Base-by-base conservation (phyloP, 1,140 invertebrate genomes). In the Zaprionus ornatus region DNA sequence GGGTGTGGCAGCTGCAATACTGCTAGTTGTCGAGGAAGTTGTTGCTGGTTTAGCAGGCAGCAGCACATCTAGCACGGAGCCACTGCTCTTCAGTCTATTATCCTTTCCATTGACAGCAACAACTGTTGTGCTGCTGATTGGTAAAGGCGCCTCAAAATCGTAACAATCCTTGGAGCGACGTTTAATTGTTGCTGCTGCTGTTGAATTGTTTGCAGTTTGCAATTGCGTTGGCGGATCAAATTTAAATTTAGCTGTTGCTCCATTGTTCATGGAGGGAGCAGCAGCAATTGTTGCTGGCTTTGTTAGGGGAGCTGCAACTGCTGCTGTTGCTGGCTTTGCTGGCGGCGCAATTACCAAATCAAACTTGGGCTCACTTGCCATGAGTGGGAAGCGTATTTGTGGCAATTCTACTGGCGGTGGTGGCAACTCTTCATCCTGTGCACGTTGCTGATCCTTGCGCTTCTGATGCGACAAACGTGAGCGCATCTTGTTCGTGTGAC, bases 381-480 rank as follows among this genome's bases (percentile, higher is more conserved):
- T 94, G 42, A 95, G 94, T n/a, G 95, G 94, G 64, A 96, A 93
- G 45, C 93, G 91, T 66, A 95, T 93, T 57, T 93, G 93, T 0
- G 95, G 95, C 55, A 96, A 91, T 77, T 95, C 94, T 2, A 95
- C 91, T 15, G 93, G 85, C 57, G 93, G 91, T 0, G 93, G 86
- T 1, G 92, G 91, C 67, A 93, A 81, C 63, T 94, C 93, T 13
- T 72, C 56, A 6, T 81, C 71, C 12, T 71, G 54, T 3, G 9
- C 37, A 21, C 70, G 70, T 10, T 61, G 4, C 13, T 61, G 4
- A 42, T 84, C 80, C 60, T 84, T 87, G 55, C 85, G 85, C 56
- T 66, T 17, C 25, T 88, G 80, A 48, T 87, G 81, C 1, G 74
- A 77, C 5, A 90, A 27, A 7, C 93, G 81, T 1, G 85, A 79